A percentile compares a stretch with the other conserved stretches of the same genome.
phyloP scores from a whole-genome alignment of 2,113 vertebrate genomes.

The Anoura caudifer region DNA sequence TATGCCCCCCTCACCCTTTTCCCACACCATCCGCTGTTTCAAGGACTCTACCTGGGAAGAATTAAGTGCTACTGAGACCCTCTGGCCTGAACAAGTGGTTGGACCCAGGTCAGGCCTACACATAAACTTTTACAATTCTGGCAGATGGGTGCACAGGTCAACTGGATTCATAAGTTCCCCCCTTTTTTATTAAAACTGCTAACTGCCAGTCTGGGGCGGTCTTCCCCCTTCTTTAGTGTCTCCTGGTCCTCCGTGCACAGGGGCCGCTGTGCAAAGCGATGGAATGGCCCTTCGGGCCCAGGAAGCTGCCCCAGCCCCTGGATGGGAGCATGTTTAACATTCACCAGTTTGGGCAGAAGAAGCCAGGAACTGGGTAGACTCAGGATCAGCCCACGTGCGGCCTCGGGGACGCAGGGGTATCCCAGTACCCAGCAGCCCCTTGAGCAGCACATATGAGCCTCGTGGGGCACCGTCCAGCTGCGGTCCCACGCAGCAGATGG shows the following conservation, averaged over 20 bases:
- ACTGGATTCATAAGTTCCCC: too few species aligned
- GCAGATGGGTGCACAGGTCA: not conserved
- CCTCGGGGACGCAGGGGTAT: not conserved
- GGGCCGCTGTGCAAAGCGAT: not conserved
- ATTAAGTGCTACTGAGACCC: too few species aligned
- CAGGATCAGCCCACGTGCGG: too few species aligned
- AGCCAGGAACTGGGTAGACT: not conserved
- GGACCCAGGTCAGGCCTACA: too few species aligned
- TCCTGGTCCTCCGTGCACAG: not conserved
- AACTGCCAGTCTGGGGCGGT: too few species aligned
- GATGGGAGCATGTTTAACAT: too few species aligned
- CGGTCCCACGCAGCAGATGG: too few species aligned
- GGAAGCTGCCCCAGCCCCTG: not conserved
- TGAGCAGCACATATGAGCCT: not conserved
- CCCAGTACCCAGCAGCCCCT: not conserved
- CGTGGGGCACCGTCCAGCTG: too few species aligned
- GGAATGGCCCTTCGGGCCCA: too few species aligned
- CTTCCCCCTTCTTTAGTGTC: not conserved
- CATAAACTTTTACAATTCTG: not conserved
- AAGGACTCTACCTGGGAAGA: not conserved
- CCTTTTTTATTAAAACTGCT: too few species aligned
- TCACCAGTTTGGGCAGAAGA: not conserved
- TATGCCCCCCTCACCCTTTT: not conserved
- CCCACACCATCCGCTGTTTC: not conserved
- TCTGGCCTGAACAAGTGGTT: not conserved